phyloP scores from a whole-genome alignment of 2,888 invertebrate species.

The Eristalinus sepulchralis region DNA sequence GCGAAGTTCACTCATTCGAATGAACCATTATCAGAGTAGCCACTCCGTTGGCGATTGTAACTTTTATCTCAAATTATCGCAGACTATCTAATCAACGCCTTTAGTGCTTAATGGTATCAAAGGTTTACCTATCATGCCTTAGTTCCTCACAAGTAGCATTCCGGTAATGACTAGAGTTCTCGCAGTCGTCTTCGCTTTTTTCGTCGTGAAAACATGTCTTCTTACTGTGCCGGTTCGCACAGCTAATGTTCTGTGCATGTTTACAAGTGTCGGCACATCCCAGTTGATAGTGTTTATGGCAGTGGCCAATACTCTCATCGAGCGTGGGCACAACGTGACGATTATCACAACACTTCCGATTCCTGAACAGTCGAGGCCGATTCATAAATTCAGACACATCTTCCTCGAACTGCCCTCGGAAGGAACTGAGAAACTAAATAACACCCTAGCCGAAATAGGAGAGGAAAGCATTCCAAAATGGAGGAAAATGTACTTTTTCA shows the following conservation, averaged over 20 bases:
- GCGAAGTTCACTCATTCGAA: too few species aligned
- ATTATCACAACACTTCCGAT: slow-evolving; percentile 69
- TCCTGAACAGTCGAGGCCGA: not conserved
- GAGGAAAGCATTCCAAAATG: not conserved
- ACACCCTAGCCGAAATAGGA: not conserved
- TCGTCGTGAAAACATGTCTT: not conserved
- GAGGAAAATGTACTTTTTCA: not conserved
- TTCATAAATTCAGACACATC: slow-evolving; percentile 28
- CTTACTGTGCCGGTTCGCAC: not conserved
- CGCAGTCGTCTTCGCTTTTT: not conserved
- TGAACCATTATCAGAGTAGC: too few species aligned
- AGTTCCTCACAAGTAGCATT: not conserved
- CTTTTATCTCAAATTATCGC: not conserved
- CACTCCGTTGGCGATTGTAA: too few species aligned
- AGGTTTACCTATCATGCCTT: not conserved
- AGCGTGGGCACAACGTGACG: slow-evolving; percentile 74
- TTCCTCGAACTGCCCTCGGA: not conserved
- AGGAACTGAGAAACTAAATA: not conserved
- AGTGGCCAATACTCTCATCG: slow-evolving; percentile 72
- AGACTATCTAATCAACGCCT: not conserved
- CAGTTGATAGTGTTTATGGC: slow-evolving; percentile 74
- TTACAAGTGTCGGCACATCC: slow-evolving; percentile 72
- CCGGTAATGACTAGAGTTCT: not conserved
- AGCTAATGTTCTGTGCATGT: slow-evolving; percentile 73
- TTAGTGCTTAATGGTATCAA: not conserved